Evolutionary conservation across 1,140 invertebrate genomes (phyloP), one percentile per base, ranked within the genome.

Genomic region (Schlechtendalia chinensis): DNA sequence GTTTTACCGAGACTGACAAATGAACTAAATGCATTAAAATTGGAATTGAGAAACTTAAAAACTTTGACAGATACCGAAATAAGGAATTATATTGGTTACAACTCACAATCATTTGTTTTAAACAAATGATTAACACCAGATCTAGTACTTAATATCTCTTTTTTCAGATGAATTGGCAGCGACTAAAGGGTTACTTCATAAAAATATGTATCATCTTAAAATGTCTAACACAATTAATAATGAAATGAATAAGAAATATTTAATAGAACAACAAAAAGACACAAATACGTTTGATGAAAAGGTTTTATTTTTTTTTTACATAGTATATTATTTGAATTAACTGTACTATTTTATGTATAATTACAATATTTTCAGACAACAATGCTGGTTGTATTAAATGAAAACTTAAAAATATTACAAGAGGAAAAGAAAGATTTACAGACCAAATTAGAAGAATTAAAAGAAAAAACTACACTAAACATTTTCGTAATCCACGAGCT

Each of bases 381-480:
- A n/a, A 29, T 50, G 14, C 45, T 79, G 27, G 8, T 61, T 27
- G 24, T 27, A 17, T 59, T 79, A n/a, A 79, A 27, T 12, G n/a
- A 14, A 19, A 17, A 50, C 1, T 27, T 63, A 19, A 19, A 79
- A 27, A 79, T 19, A 1, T 27, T 63, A 61, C 22, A 50, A 0
- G 47, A 61, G 29, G 74, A 79, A 50, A 79, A 79, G 8, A 47
- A 19, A 12, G 74, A 59, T 47, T 79, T 59, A n/a, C n/a, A 79
- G 63, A 24, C 27, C 24, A 45, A 63, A 61, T 47, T 79, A 61
- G 32, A 14, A 17, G 17, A 50, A 79, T 22, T 11, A 1, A 17
- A 61, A 47, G 24, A n/a, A 61, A 1, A 79, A n/a, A 24, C 32
- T 17, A 6, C 19, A 19, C 22, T 24, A 19, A n/a, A 22, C 45